Percentiles rank a stretch among this genome's conserved stretches.
Evolutionary conservation across 2,888 invertebrate genomes (phyloP).

Genomic region (Drosophila paranaensis): DNA sequence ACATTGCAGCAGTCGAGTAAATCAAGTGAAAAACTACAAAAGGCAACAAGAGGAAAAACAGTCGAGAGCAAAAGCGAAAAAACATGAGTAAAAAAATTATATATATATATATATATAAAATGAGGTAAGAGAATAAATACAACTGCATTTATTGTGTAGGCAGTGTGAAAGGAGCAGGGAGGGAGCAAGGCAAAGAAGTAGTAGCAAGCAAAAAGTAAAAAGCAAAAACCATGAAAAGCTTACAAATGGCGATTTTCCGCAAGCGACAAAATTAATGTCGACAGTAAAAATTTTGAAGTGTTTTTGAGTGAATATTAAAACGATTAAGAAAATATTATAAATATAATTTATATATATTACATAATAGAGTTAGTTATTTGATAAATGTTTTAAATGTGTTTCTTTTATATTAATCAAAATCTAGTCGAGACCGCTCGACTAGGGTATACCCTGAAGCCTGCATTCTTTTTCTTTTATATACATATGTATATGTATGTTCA

Average conservation of each 20-base stretch:
- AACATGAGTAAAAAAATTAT: slow-evolving; percentile 4
- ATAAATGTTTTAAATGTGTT: too few relatives aligned
- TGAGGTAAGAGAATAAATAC: slow-evolving; percentile 19
- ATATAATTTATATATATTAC: too few relatives aligned
- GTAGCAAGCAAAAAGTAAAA: neutral
- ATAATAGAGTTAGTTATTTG: too few relatives aligned
- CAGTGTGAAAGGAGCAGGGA: neutral
- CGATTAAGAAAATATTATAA: too few relatives aligned
- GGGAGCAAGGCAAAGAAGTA: neutral
- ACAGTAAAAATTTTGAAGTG: too few relatives aligned
- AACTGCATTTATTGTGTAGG: slow-evolving; percentile 3
- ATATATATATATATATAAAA: neutral
- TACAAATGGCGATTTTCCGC: slow-evolving; percentile 1
- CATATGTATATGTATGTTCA: too few relatives aligned
- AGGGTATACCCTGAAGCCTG: too few relatives aligned
- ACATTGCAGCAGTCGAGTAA: slow-evolving; percentile 65
- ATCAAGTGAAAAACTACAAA: slow-evolving; percentile 68
- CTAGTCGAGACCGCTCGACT: too few relatives aligned
- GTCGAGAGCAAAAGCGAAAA: slow-evolving; percentile 6
- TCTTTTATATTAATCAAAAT: too few relatives aligned
- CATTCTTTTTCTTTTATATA: too few relatives aligned
- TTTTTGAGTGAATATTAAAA: too few relatives aligned
- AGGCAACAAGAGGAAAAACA: slow-evolving; percentile 12
- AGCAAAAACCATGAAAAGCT: neutral
- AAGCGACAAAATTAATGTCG: neutral